Conservation (phyloP, 1,140 invertebrate species). For the Dufourea novaeangliae region DNA sequence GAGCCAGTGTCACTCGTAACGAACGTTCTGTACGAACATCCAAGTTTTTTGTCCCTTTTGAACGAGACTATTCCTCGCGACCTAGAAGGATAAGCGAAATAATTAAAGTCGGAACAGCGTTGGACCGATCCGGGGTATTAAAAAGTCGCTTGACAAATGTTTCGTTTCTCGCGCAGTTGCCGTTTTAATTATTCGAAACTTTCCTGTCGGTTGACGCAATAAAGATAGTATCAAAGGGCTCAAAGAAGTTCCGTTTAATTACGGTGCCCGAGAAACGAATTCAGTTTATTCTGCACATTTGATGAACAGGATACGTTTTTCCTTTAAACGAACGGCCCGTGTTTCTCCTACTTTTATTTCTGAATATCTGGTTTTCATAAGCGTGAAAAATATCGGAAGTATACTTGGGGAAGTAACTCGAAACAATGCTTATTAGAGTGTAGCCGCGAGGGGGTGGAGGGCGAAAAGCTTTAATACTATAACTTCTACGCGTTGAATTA, state of each 20-base stretch:
- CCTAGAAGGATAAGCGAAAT: not conserved
- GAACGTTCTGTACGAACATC: not conserved
- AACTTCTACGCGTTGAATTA: slow-evolving; percentile 49
- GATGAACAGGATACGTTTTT: not conserved
- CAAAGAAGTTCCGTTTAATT: slow-evolving; percentile 6
- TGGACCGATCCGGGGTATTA: not conserved
- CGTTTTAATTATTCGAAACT: slow-evolving; percentile 3
- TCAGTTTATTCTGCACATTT: not conserved
- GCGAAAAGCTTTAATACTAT: slow-evolving; percentile 10
- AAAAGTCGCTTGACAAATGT: slow-evolving; percentile 6
- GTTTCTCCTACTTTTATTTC: not conserved
- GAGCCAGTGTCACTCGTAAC: too few relatives aligned
- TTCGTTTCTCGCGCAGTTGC: too few relatives aligned
- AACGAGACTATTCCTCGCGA: not conserved
- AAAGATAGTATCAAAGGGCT: not conserved
- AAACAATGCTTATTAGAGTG: slow-evolving; percentile 7
- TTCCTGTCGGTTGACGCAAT: not conserved
- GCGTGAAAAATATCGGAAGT: not conserved
- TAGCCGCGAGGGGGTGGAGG: not conserved
- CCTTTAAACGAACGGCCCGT: not conserved
- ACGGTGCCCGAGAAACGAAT: not conserved
- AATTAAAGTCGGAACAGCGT: not conserved
- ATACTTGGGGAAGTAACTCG: not conserved
- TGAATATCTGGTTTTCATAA: not conserved
- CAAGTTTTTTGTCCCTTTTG: not conserved